These are phyloP conservation scores for Musca domestica DNA, from an alignment of 1,140 invertebrate species.

Conservation along the genomic window DNA sequence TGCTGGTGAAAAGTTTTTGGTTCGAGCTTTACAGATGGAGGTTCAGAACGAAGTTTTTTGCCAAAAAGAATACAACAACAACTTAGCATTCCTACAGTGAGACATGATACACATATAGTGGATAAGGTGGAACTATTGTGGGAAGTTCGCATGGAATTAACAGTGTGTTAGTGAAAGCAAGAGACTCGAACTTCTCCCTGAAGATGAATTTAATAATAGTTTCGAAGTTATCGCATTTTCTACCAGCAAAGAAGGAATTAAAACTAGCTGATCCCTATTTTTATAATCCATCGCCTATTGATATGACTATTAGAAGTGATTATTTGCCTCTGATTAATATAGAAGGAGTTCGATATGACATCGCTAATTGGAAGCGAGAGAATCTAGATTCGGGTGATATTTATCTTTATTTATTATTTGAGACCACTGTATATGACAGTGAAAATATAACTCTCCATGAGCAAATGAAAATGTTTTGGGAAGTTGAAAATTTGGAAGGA, in stretches of 20 bases:
- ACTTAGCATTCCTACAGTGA: neutral
- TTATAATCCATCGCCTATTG: neutral
- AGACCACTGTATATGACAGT: too few species aligned
- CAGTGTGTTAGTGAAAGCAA: too few species aligned
- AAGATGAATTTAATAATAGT: too few species aligned
- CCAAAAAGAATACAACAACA: neutral
- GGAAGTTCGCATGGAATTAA: neutral
- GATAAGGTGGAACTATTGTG: neutral
- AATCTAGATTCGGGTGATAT: neutral
- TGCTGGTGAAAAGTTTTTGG: neutral
- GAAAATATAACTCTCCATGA: too few species aligned
- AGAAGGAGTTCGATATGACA: neutral
- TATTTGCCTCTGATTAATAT: neutral
- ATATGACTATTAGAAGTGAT: conserved; percentile 4
- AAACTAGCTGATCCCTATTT: too few species aligned
- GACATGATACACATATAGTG: neutral
- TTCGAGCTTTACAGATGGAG: conserved; percentile 7
- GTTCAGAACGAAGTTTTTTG: conserved; percentile 4
- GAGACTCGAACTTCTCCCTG: too few species aligned
- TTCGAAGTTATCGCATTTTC: neutral
- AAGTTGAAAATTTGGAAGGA: neutral
- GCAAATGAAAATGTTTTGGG: conserved; percentile 14
- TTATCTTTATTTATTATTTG: neutral
- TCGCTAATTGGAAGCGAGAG: neutral
- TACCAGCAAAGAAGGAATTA: neutral